Evolutionary conservation across 2,888 invertebrate species (phyloP).

Genomic region (Cosmia trapezina): DNA sequence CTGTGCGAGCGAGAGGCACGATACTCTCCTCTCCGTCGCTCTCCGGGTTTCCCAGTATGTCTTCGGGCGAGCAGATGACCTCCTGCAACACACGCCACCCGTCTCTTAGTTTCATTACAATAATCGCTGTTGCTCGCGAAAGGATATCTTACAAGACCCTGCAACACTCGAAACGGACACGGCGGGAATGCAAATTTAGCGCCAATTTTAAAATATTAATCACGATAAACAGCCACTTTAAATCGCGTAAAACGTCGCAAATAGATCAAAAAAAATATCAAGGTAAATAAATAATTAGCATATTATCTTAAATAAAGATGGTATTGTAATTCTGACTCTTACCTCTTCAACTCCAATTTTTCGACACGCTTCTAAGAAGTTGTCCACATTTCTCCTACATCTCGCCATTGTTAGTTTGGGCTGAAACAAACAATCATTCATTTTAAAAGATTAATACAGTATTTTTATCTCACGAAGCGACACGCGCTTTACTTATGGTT

Average conservation of each 20-base stretch:
- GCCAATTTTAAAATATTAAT: conserved; percentile 23
- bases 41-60: conserved; percentile 87
- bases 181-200: conserved; percentile 35
- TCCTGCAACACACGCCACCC: conserved; percentile 93
- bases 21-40: conserved; percentile 68
- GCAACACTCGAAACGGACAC: conserved; percentile 80
- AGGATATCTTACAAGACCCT: conserved; percentile 84
- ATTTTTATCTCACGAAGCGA: too few species aligned
- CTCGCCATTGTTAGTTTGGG: conserved; percentile 98
- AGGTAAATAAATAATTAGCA: neutral
- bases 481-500: too few species aligned
- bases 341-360: conserved; percentile 98
- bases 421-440: conserved; percentile 82
- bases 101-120: conserved; percentile 80
- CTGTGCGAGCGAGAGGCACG: conserved; percentile 81
- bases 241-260: conserved; percentile 21
- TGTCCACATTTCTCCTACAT: conserved; percentile 98
- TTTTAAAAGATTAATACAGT: neutral
- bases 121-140: conserved; percentile 75
- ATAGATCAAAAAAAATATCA: neutral
- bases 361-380: conserved; percentile 98
- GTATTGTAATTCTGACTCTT: conserved; percentile 77
- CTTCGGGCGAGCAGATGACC: conserved; percentile 92
- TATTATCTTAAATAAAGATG: neutral
- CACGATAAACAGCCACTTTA: conserved; percentile 20